Percentiles rank a stretch among this genome's conserved stretches.
phyloP scores from a whole-genome alignment of 2,797 vertebrate genomes.

The Mormyrops boulengeri region DNA sequence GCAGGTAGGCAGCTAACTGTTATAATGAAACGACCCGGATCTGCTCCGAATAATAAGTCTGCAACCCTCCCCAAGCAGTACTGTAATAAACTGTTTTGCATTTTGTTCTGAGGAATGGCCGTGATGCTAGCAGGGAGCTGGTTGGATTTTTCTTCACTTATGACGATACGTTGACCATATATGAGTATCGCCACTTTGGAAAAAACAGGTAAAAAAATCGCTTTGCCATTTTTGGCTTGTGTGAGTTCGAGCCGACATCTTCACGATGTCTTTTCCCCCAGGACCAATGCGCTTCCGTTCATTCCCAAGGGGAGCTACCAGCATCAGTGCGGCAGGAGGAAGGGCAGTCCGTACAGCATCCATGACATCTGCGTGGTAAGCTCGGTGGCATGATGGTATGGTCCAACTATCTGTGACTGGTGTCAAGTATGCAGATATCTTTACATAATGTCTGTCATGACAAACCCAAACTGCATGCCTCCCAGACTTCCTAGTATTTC shows the following conservation, averaged over 20 bases:
- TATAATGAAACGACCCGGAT: neutral
- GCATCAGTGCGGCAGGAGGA: slow-evolving; percentile 56
- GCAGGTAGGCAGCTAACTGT: neutral
- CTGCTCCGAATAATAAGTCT: neutral
- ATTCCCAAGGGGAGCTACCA: slow-evolving; percentile 60
- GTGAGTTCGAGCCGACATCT: neutral
- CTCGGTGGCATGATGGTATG: slow-evolving; percentile 7
- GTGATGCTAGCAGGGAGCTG: slow-evolving; percentile 61
- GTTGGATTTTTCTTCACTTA: slow-evolving; percentile 63
- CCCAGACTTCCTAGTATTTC: neutral
- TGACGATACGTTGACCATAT: slow-evolving; percentile 61
- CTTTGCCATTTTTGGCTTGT: neutral
- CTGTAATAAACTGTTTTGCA: neutral
- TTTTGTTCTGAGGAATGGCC: slow-evolving; percentile 56
- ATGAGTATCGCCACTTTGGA: slow-evolving; percentile 66
- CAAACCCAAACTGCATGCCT: neutral
- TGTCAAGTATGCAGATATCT: neutral
- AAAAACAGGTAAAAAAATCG: slow-evolving; percentile 59
- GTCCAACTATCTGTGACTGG: neutral
- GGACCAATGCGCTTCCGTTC: slow-evolving; percentile 64
- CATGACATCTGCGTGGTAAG: slow-evolving; percentile 59
- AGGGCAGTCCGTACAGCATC: slow-evolving; percentile 52
- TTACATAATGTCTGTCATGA: neutral
- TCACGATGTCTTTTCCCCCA: slow-evolving; percentile 33
- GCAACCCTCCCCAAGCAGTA: neutral